Conservation (phyloP, 2,888 invertebrate genomes). For the Julus scandinavius region DNA sequence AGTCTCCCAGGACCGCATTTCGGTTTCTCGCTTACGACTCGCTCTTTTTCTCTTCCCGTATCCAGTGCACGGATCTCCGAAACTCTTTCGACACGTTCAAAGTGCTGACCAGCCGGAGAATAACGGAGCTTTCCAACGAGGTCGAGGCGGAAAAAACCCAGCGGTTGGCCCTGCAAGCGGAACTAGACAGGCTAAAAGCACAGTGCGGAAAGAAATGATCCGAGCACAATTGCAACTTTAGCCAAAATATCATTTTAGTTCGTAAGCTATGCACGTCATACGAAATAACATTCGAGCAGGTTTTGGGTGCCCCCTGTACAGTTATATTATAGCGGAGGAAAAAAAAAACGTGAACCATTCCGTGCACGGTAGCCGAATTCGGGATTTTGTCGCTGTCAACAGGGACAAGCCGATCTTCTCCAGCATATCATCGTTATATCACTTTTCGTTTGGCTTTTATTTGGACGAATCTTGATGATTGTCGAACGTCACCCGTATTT, state of each 20-base stretch:
- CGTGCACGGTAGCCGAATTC: not conserved
- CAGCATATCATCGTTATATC: conserved; percentile 14
- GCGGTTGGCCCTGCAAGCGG: conserved; percentile 66
- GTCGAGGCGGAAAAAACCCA: conserved; percentile 66
- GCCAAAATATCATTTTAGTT: conserved; percentile 23
- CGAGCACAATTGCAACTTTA: not conserved
- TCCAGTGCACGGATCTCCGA: conserved; percentile 48
- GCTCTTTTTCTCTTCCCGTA: not conserved
- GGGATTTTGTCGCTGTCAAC: not conserved
- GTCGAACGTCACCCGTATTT: not conserved
- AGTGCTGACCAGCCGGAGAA: not conserved
- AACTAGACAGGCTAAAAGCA: conserved; percentile 66
- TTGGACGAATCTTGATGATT: not conserved
- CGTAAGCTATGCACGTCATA: conserved; percentile 40
- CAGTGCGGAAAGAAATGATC: conserved; percentile 51
- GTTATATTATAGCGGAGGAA: not conserved
- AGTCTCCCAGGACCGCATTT: too few species aligned
- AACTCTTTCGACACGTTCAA: conserved; percentile 49
- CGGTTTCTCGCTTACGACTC: not conserved
- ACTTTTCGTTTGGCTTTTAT: not conserved
- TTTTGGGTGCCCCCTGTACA: conserved; percentile 34
- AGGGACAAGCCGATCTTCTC: not conserved
- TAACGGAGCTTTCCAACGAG: conserved; percentile 61
- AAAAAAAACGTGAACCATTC: not conserved
- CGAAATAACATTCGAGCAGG: conserved; percentile 7